Percentiles rank a stretch among this genome's conserved stretches.
Evolutionary conservation across 2,888 invertebrate genomes (phyloP).

Genomic region (Pegoplata infirma): DNA sequence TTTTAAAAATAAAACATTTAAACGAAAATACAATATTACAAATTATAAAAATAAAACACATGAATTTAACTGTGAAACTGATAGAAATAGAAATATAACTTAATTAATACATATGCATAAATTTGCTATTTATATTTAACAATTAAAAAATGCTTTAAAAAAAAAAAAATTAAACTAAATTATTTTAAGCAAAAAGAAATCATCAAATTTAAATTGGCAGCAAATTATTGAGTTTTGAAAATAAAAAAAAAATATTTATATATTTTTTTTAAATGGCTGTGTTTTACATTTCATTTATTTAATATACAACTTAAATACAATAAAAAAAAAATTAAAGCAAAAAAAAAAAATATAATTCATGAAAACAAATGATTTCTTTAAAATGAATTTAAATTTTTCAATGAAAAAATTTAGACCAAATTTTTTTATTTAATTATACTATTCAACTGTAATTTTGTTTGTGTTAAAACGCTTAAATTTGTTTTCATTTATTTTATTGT

Average conservation of each 20-base stretch:
- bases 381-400: slow-evolving; percentile 24
- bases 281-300: slow-evolving; percentile 12
- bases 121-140: slow-evolving; percentile 55
- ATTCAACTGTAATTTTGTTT: slow-evolving; percentile 60
- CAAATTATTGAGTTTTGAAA: slow-evolving; percentile 49
- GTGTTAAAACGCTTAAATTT: slow-evolving; percentile 55
- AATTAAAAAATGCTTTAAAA: slow-evolving; percentile 26
- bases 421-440: slow-evolving; percentile 52
- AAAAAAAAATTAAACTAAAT: slow-evolving; percentile 48
- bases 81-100: slow-evolving; percentile 30
- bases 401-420: slow-evolving; percentile 29
- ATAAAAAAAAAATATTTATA: slow-evolving; percentile 22
- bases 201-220: slow-evolving; percentile 60
- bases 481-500: slow-evolving; percentile 52
- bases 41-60: slow-evolving; percentile 27
- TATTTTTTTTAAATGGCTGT: slow-evolving; percentile 15
- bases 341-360: slow-evolving; percentile 20
- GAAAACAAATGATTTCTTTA: slow-evolving; percentile 13
- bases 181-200: slow-evolving; percentile 36
- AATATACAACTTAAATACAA: slow-evolving; percentile 55
- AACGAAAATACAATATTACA: slow-evolving; percentile 42
- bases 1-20: slow-evolving; percentile 18
- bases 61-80: neutral
- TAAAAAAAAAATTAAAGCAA: slow-evolving; percentile 25
- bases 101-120: slow-evolving; percentile 43